phyloP scores from a whole-genome alignment of 2,888 invertebrate genomes.

The Theretra japonica region DNA sequence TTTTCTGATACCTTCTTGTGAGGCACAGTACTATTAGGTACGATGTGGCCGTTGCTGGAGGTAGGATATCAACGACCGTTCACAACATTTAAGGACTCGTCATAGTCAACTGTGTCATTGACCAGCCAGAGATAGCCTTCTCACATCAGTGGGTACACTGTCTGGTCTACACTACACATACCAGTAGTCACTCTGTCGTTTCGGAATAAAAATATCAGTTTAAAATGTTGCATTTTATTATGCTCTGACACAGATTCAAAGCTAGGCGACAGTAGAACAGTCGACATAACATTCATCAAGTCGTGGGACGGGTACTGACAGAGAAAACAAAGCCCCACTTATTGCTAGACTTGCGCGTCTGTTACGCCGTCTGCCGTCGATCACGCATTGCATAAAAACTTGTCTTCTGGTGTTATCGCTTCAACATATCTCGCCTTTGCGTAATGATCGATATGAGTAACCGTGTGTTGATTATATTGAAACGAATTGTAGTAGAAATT shows the following conservation, averaged over 20 bases:
- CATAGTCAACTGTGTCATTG: no score
- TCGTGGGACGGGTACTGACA: constrained; percentile 40
- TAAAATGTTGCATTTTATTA: not conserved
- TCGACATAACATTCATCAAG: constrained; percentile 40
- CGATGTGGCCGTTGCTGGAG: no score
- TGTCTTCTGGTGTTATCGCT: constrained; percentile 18
- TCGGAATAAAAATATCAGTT: no score
- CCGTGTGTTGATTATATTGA: not conserved
- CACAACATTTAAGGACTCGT: no score
- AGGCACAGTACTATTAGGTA: no score
- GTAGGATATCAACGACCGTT: no score
- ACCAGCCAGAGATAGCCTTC: no score
- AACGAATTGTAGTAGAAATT: not conserved
- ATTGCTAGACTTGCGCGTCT: constrained; percentile 2
- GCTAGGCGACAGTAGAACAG: constrained; percentile 10
- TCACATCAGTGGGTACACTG: no score
- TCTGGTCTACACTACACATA: no score
- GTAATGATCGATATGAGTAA: constrained; percentile 24
- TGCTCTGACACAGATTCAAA: constrained; percentile 4
- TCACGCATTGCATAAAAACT: constrained; percentile 26
- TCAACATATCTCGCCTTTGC: constrained; percentile 3
- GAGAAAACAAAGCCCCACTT: constrained; percentile 27
- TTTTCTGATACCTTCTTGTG: not conserved
- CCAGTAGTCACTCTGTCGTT: no score
- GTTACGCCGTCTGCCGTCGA: constrained; percentile 18